Percentiles rank a stretch among this genome's conserved stretches.
These are phyloP conservation scores for Smittia sp. DNA, from an alignment of 2,888 invertebrate genomes.

Conservation along the genomic window DNA sequence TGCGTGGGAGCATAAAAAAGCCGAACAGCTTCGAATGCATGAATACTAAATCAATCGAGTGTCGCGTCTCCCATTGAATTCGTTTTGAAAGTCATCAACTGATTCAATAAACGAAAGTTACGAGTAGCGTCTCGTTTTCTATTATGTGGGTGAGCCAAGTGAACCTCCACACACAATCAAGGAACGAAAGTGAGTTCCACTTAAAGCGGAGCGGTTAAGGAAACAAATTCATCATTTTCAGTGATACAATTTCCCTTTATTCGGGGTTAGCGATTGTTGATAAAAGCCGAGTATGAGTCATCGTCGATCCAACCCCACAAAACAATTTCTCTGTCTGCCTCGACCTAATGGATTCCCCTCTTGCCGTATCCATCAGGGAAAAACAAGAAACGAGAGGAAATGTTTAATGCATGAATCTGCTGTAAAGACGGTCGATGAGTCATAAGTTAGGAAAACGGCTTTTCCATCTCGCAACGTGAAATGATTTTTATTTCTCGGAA, in stretches of 20 bases:
- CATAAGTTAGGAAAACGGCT: conserved; percentile 24
- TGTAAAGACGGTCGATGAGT: conserved; percentile 29
- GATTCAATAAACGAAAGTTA: not conserved
- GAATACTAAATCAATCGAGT: conserved; percentile 5
- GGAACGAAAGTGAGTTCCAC: too few species aligned
- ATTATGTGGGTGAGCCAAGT: too few species aligned
- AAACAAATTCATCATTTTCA: too few species aligned
- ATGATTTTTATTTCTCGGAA: conserved; percentile 31
- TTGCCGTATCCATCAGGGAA: conserved; percentile 13
- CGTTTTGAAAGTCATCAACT: not conserved
- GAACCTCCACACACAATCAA: too few species aligned
- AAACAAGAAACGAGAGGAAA: conserved; percentile 1
- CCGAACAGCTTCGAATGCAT: not conserved
- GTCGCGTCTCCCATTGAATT: not conserved
- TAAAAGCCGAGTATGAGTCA: conserved; percentile 18
- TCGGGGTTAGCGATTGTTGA: too few species aligned
- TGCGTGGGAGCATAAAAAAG: conserved; percentile 21
- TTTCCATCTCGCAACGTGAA: conserved; percentile 6
- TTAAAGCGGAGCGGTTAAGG: too few species aligned
- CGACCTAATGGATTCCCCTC: conserved; percentile 29
- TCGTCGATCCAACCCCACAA: not conserved
- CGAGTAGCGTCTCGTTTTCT: not conserved
- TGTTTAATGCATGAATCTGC: conserved; percentile 35
- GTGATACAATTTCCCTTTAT: too few species aligned
- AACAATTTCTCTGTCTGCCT: conserved; percentile 19